Conservation (phyloP, 2,113 vertebrate genomes). For the Platichthys flesus region DNA sequence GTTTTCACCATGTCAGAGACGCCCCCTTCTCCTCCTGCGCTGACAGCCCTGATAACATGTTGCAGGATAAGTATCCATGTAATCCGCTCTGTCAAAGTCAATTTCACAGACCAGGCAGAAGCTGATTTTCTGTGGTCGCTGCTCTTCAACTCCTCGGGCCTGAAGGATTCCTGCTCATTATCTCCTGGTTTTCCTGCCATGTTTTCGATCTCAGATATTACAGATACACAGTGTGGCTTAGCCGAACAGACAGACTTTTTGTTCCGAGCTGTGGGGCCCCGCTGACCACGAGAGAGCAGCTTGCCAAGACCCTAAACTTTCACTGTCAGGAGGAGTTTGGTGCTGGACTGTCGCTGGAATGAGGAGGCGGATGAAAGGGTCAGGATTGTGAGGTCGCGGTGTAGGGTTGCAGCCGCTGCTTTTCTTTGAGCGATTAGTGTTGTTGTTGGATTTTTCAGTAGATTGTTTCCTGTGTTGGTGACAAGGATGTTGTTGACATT, state of each 20-base stretch:
- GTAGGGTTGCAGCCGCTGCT: constrained; percentile 37
- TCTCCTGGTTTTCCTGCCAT: constrained; percentile 16
- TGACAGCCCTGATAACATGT: constrained; percentile 58
- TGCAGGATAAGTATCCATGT: constrained; percentile 18
- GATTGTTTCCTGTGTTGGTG: background rate
- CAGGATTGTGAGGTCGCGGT: background rate
- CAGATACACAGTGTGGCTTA: constrained; percentile 9
- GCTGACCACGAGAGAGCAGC: constrained; percentile 27
- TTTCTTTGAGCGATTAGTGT: constrained; percentile 12
- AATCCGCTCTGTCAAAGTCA: constrained; percentile 29
- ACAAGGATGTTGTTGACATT: background rate
- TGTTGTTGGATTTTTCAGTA: background rate
- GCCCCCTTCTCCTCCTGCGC: constrained; percentile 13
- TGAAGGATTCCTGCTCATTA: constrained; percentile 23
- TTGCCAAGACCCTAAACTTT: constrained; percentile 37
- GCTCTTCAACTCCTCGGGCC: background rate
- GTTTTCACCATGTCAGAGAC: constrained; percentile 29
- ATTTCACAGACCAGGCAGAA: constrained; percentile 3
- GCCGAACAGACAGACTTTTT: constrained; percentile 51
- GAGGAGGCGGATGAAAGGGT: constrained; percentile 49
- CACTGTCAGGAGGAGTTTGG: constrained; percentile 26
- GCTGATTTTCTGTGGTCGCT: background rate
- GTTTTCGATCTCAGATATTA: constrained; percentile 33
- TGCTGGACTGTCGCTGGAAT: constrained; percentile 29
- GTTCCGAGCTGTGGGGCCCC: constrained; percentile 40